These are phyloP conservation scores for Gadopsis bispinosus DNA, from an alignment of 2,797 vertebrate genomes.

Conservation along the genomic window DNA sequence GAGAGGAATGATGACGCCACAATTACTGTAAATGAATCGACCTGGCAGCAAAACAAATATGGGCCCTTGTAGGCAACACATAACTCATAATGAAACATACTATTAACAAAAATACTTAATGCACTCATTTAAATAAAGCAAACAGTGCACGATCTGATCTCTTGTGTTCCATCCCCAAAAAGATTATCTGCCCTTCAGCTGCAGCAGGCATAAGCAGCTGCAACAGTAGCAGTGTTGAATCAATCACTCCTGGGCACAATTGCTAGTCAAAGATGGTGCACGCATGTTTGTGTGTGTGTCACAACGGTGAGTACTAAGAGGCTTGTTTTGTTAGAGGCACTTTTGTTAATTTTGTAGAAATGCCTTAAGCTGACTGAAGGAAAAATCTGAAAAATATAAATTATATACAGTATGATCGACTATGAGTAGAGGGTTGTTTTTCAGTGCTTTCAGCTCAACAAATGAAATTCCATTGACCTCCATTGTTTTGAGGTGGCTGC, in stretches of 20 bases:
- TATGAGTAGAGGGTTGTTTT: no score
- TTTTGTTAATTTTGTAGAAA: neutral
- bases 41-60: neutral
- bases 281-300: neutral
- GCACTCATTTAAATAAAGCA: neutral
- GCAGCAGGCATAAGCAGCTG: neutral
- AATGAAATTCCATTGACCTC: no score
- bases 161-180: neutral
- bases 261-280: neutral
- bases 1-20: neutral
- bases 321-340: neutral
- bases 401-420: no score
- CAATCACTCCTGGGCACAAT: neutral
- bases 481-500: no score
- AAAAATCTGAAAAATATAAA: no score
- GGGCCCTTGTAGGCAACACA: neutral
- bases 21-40: neutral
- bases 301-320: neutral
- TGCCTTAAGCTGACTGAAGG: conserved; percentile 7
- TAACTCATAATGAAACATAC: neutral
- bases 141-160: neutral
- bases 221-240: neutral
- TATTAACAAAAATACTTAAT: neutral
- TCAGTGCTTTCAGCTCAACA: no score
- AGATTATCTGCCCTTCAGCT: neutral